phyloP scores from a whole-genome alignment of 1,140 invertebrate species.

The Aphelenchoides fujianensis region DNA sequence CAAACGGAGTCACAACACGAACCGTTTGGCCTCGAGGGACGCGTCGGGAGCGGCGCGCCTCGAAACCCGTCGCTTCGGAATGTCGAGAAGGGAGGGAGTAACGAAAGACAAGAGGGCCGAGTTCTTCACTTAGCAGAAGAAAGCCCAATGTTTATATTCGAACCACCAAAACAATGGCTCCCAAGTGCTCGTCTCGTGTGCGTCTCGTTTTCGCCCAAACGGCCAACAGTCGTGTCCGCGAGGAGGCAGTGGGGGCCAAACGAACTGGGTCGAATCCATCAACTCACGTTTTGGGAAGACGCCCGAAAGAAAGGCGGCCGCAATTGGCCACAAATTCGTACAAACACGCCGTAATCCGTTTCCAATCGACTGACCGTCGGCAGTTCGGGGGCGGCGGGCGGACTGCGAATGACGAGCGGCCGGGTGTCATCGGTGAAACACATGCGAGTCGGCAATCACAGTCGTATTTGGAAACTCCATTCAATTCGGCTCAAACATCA shows the following conservation, averaged over 20 bases:
- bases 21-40: background rate
- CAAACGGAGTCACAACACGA: background rate
- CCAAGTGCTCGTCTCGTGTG: background rate
- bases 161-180: background rate
- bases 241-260: background rate
- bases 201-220: background rate
- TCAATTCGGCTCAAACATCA: too few species aligned
- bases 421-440: too few species aligned
- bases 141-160: slow-evolving; percentile 3
- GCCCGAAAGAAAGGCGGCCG: background rate
- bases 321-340: background rate
- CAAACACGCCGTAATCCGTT: background rate
- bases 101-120: background rate
- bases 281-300: background rate
- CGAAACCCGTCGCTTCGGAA: background rate
- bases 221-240: too few species aligned
- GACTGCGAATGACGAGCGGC: too few species aligned
- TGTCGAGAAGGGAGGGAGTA: background rate
- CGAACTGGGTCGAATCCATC: background rate
- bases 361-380: too few species aligned
- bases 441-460: too few species aligned
- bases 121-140: background rate
- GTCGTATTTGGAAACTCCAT: too few species aligned
- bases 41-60: background rate
- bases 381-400: too few species aligned